Base-by-base conservation (phyloP, 2,888 invertebrate genomes). In the Spodoptera picta region DNA sequence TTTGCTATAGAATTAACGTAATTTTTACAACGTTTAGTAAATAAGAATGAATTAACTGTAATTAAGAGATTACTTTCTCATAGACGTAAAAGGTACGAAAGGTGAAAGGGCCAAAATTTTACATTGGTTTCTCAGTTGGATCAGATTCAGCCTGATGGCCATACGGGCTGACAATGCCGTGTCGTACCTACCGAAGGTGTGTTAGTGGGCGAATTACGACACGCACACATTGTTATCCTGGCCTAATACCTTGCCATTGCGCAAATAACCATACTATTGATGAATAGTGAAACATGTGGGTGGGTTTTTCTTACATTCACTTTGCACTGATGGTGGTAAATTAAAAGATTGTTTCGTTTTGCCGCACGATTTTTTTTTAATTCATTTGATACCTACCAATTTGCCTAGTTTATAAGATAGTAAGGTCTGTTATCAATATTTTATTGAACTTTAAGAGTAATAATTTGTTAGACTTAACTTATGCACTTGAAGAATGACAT, bases 151-250 rank as follows among this genome's bases (percentile, higher is more conserved):
- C 64, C 60, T 77, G 75, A 75, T 77, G 75, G 77, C 72, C 68
- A 70, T 65, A 52, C 52, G 48, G 54, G 27, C 65, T 68, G 72
- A 79, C 75, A 80, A 78, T 75, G 65, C 67, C 69, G 69, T 58
- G 59, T 46, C 43, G 47, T 53, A 54, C 73, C 66, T 65, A 24
- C 55, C 41, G 51, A 69, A 36, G 62, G 69, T 69, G 69, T 65
- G 66, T 60, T 60, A 48, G 79, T 79, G 80, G 86, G 85, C 82
- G 86, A 82, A 77, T 88, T 84, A 79, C 86, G 71, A 80, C 80
- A 82, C 71, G 52, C 48, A 75, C 75, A 74, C 77, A 87, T 87
- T 87, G 88, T 87, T 87, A 87, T 87, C 87, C 87, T 84, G 76
- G 78, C 75, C 73, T 69, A 59, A 58, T 63, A 63, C 70, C 65